Percentiles rank a stretch among this genome's conserved stretches.
phyloP scores from a whole-genome alignment of 1,140 invertebrate genomes.

The Drosophila ficusphila region DNA sequence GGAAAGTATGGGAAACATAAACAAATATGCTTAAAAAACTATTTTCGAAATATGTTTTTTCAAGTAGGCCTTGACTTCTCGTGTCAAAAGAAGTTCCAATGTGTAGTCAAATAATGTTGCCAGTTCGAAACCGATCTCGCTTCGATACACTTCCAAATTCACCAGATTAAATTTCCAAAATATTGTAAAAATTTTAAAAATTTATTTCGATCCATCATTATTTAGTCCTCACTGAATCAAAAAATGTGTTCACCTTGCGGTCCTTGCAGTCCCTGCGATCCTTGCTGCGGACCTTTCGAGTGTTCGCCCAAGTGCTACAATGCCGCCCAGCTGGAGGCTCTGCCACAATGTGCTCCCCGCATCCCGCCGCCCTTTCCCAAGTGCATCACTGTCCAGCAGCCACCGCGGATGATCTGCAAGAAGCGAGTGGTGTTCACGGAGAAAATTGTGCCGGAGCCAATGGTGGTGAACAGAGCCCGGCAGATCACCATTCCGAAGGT shows the following conservation, averaged over 20 bases:
- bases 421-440: constrained; percentile 76
- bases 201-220: background rate
- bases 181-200: constrained; percentile 15
- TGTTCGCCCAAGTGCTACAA: constrained; percentile 79
- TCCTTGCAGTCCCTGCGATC: constrained; percentile 74
- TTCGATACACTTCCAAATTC: constrained; percentile 61
- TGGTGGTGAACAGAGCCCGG: constrained; percentile 74
- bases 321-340: constrained; percentile 64
- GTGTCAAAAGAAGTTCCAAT: background rate
- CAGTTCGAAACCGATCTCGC: constrained; percentile 47
- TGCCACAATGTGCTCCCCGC: constrained; percentile 77
- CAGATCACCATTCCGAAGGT: constrained; percentile 79
- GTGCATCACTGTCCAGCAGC: constrained; percentile 78
- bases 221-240: background rate
- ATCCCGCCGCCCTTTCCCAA: constrained; percentile 75
- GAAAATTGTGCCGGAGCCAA: constrained; percentile 74
- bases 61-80: constrained; percentile 2
- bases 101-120: too few species aligned
- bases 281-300: constrained; percentile 77
- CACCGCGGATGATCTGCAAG: constrained; percentile 75
- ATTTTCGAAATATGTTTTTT: background rate
- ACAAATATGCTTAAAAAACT: background rate
- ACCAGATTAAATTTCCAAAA: constrained; percentile 30
- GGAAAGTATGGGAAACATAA: too few species aligned
- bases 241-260: constrained; percentile 71